Base-by-base conservation (phyloP, 2,113 vertebrate species). In the Leuciscus idus region DNA sequence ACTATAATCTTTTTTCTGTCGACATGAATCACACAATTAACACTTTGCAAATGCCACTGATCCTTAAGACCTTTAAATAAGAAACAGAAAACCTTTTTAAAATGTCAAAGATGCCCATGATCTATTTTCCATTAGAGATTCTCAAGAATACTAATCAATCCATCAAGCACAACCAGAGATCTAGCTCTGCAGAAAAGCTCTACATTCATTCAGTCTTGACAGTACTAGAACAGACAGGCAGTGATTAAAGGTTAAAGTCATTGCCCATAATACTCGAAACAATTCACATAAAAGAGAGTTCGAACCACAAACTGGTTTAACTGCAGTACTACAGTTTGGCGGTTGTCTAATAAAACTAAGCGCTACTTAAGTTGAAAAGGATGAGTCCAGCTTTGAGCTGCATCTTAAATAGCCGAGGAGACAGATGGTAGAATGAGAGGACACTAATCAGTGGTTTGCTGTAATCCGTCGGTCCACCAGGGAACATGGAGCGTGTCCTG, bases 391-490 rank as follows among this genome's bases (percentile, higher is more conserved):
- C 30, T 81, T 81, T 62, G 78, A 81, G 57, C 78, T 81, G 55
- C 33, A 26, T 52, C 75, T 77, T 77, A 61, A 61, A 81, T 64
- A 66, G 79, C n/a, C 13, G 39, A 30, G 39, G 17, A 81, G 79
- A 81, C 61, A 81, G 79, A 81, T 81, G 79, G 79, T 30, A 30
- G 79, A 66, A 66, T 21, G 46, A 33, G 79, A 64, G 61, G 59
- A 81, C 80, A 52, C 26, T 82, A 70, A 82, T 55, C 62, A 70
- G 62, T 70, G 43, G 62, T 82, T 46, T 64, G n/a, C 36, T 19
- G 43, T 82, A 82, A 82, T 82, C 80, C 46, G 28, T 48, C 26
- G 28, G 61, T 81, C 59, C 59, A 81, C 23, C 36, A 81, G 79
- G 57, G 79, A 81, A 81, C 61, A 81, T 48, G 23, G 23, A 62